Conservation (phyloP, 2,888 invertebrate genomes). For the Tethea ocularis region DNA sequence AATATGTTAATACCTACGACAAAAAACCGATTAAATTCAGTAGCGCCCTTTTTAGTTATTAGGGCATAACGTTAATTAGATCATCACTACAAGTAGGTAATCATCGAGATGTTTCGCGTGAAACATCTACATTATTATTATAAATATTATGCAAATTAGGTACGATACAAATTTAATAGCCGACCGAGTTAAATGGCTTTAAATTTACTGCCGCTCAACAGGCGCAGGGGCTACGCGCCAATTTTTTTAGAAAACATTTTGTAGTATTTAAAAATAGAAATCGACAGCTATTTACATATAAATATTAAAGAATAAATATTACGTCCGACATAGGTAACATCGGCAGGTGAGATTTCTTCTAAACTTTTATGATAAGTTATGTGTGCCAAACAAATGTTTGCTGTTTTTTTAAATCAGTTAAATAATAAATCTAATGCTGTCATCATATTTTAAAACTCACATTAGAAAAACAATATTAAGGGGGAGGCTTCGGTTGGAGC, state of each 20-base stretch:
- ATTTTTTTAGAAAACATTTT: constrained; percentile 27
- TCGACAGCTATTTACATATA: constrained; percentile 20
- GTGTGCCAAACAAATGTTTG: too few species aligned
- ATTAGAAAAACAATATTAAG: too few species aligned
- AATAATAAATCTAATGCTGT: too few species aligned
- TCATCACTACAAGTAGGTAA: not conserved
- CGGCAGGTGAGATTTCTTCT: too few species aligned
- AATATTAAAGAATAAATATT: not conserved
- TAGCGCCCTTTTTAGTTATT: constrained; percentile 3
- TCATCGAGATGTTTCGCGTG: not conserved
- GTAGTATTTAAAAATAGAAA: constrained; percentile 29
- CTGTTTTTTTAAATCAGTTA: too few species aligned
- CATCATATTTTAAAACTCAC: too few species aligned
- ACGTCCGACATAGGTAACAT: not conserved
- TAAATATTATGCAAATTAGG: constrained; percentile 25
- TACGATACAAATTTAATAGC: constrained; percentile 26
- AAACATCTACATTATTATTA: not conserved
- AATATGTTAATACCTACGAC: not conserved
- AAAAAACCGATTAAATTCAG: not conserved
- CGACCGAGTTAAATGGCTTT: constrained; percentile 38
- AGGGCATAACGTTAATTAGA: not conserved
- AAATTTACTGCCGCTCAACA: constrained; percentile 29
- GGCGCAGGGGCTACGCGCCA: constrained; percentile 28
- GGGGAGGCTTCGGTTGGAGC: too few species aligned
- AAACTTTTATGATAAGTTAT: too few species aligned